phyloP scores from a whole-genome alignment of 2,113 vertebrate species.

The Pygoscelis adeliae region DNA sequence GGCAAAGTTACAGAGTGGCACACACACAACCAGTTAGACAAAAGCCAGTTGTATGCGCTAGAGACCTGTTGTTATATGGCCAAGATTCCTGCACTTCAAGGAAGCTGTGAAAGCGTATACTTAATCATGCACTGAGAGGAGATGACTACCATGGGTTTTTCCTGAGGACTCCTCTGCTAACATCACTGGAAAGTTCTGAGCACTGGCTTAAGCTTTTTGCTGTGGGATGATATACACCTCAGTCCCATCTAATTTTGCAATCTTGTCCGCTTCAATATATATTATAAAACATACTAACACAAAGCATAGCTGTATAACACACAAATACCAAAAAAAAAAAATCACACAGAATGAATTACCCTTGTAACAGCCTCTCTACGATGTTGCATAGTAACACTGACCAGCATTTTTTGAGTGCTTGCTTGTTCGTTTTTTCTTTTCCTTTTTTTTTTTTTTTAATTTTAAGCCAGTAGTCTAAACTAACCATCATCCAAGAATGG shows the following conservation, averaged over 20 bases:
- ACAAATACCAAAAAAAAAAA: background rate
- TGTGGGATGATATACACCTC: background rate
- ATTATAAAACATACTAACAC: background rate
- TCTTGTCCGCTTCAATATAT: background rate
- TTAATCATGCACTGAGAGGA: background rate
- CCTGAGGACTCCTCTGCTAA: background rate
- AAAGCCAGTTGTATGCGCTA: background rate
- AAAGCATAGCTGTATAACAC: fast-evolving
- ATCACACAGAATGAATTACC: fast-evolving
- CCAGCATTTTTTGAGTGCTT: background rate
- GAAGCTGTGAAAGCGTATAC: fast-evolving
- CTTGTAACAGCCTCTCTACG: background rate
- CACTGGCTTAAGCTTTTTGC: background rate
- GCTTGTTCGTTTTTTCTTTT: background rate
- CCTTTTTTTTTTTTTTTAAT: background rate
- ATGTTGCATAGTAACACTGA: background rate
- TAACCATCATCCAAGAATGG: background rate
- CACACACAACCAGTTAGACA: too few species aligned
- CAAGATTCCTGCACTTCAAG: background rate
- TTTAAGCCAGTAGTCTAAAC: background rate
- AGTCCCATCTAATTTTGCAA: background rate
- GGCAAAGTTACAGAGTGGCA: background rate
- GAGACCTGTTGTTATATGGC: too few species aligned
- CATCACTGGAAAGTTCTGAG: background rate
- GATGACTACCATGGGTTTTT: background rate